Base-by-base conservation (phyloP, 2,113 vertebrate species). In the Condylura cristata region DNA sequence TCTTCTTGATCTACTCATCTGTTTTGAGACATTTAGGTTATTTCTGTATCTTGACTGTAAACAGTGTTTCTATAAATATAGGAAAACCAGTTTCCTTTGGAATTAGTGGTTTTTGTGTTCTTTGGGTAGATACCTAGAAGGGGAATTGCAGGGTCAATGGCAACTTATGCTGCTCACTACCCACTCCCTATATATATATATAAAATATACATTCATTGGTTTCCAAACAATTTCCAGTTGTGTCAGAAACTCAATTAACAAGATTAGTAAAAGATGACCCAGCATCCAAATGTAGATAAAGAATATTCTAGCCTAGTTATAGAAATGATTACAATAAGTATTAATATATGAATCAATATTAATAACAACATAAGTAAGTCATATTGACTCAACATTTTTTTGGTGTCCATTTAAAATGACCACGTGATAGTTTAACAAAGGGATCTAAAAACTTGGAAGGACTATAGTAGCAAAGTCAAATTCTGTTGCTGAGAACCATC, bases 331-430 rank as follows among this genome's bases (percentile, higher is more conserved):
- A 76, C 22, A 66, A 58, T 28, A 82, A 92, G 65, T 58, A 95
- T 74, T 91, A 89, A 63, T 91, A 37, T 65, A 51, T 79, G 28
- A 93, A 87, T 63, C 80, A 83, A 89, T 86, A 90, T 66, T 95
- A 89, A 86, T 63, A 92, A 88, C 61, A 92, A 90, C 96, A 70
- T 88, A 88, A 90, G 28, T 95, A 95, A 95, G 71, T 89, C n/a
- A 92, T 39, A 88, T 20, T 86, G 94, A 96, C 24, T 95, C 61
- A 90, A 80, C 26, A 44, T 41, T 95, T 87, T 84, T 81, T 92
- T 83, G 44, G 53, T 60, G 5, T 84, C 17, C 61, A 71, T 92
- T 92, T 51, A 96, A 95, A 93, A 89, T 88, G 48, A 78, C n/a
- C 53, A 89, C 34, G 79, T 86, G 37, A 48, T 94, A 89, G 93